Evolutionary conservation across 2,888 invertebrate species (phyloP).

Genomic region (Amiota communis): DNA sequence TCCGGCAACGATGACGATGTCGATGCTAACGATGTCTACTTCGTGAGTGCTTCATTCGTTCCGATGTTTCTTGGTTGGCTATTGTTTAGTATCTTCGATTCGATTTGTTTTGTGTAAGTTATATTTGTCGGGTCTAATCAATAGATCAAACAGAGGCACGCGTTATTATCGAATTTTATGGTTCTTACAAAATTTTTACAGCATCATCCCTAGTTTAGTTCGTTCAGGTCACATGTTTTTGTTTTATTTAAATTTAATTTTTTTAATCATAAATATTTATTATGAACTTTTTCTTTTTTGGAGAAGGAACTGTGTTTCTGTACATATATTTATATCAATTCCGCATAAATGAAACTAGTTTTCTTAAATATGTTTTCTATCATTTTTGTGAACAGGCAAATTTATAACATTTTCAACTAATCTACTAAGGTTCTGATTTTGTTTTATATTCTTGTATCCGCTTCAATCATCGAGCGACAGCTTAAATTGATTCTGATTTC

Average conservation of each 20-base stretch:
- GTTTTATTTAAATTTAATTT: slow-evolving; percentile 5
- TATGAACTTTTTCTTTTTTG: slow-evolving; percentile 24
- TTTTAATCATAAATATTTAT: slow-evolving; percentile 24
- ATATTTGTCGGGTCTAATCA: background rate
- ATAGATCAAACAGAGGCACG: slow-evolving; percentile 1
- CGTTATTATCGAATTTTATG: background rate
- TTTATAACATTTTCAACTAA: slow-evolving; percentile 3
- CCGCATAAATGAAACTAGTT: slow-evolving; percentile 16
- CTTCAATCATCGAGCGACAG: slow-evolving; percentile 47
- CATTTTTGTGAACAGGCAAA: slow-evolving; percentile 22
- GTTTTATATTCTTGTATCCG: slow-evolving; percentile 56
- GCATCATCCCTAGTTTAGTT: background rate
- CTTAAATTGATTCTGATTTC: slow-evolving; percentile 56
- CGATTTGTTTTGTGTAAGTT: background rate
- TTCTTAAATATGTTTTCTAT: slow-evolving; percentile 14
- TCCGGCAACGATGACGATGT: slow-evolving; percentile 23
- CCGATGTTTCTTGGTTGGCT: background rate
- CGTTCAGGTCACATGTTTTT: background rate
- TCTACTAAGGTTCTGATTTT: slow-evolving; percentile 29
- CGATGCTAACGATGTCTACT: background rate
- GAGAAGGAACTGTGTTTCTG: slow-evolving; percentile 14
- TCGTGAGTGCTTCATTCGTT: slow-evolving; percentile 8
- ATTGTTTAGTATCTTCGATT: background rate
- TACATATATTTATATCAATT: slow-evolving; percentile 7
- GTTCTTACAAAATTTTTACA: background rate